Evolutionary conservation across 2,113 vertebrate genomes (phyloP).

Genomic region (Crotalus viridis): DNA sequence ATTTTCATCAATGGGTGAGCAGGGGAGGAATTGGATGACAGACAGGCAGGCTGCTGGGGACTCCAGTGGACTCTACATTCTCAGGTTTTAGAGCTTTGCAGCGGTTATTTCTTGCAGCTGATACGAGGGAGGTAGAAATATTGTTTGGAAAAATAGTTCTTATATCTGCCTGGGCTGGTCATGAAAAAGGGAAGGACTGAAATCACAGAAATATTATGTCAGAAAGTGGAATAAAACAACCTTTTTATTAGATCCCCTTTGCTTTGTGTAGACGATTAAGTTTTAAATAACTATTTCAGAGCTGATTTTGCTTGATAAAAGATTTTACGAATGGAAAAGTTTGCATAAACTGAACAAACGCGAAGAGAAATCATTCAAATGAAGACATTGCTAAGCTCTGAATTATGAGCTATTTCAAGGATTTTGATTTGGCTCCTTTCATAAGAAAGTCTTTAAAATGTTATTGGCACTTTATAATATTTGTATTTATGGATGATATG

Average conservation of each 20-base stretch:
- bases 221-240: not conserved
- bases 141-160: accelerated
- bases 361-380: not conserved
- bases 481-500: not conserved
- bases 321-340: not conserved
- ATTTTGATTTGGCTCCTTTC: not conserved
- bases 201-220: not conserved
- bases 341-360: not conserved
- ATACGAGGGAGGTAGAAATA: not conserved
- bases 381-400: not conserved
- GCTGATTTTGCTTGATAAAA: not conserved
- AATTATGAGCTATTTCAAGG: not conserved
- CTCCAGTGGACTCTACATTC: accelerated
- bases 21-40: not conserved
- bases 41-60: not conserved
- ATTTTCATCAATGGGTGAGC: not conserved
- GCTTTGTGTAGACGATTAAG: not conserved
- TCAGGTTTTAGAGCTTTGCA: not conserved
- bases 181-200: not conserved
- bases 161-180: not conserved
- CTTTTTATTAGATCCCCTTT: not conserved
- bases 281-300: not conserved
- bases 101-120: not conserved
- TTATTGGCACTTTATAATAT: not conserved
- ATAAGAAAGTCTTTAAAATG: not conserved